Base-by-base conservation (phyloP, 2,888 invertebrate species). In the Abscondita cerata region DNA sequence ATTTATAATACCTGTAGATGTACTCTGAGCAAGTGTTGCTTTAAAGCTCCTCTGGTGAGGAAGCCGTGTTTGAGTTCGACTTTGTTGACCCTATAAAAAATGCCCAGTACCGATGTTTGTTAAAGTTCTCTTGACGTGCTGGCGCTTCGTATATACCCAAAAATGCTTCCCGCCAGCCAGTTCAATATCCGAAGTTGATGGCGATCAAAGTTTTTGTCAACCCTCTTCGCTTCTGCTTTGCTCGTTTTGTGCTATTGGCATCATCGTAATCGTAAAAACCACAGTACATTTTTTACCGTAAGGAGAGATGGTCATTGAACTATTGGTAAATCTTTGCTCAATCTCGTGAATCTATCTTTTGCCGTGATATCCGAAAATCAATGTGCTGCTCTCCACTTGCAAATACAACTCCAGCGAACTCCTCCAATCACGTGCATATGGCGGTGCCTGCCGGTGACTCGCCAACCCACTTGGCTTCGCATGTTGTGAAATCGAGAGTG, bases 231-330 rank as follows among this genome's bases (percentile, higher is more conserved):
- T 63, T 64, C 54, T 64, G 65, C 36, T 67, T 63, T 12, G 61
- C 61, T 60, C 65, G 52, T 54, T 40, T 40, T 40, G 40, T 40
- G 40, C 13, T 40, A 15, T 40, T 40, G 13, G 11, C 3, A 25
- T 25, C 25, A 25, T 25, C 25, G 25, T 25, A 25, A 25, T 6
- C 6, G 6, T 25, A 25, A 25, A 25, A 25, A 25, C 2, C 25
- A 2, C 2, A 2, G 25, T 25, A 2, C 25, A 25, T 4, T 25
- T 25, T 25, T 25, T 25, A 25, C 25, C n/a, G n/a, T n/a, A n/a
- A n/a, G n/a, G n/a, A 67, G 59, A 56, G 70, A 71, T 68, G 67
- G 12, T 52, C 16, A 41, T 40, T 33, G 19, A 71, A 67, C 66
- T 66, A 71, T 18, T 52, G n/a, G 6, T 34, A 8, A 38, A 70